A percentile compares a stretch with the other conserved stretches of the same genome.
These are phyloP conservation scores for Pangasianodon gigas DNA, from an alignment of 2,113 vertebrate genomes.

Conservation along the genomic window DNA sequence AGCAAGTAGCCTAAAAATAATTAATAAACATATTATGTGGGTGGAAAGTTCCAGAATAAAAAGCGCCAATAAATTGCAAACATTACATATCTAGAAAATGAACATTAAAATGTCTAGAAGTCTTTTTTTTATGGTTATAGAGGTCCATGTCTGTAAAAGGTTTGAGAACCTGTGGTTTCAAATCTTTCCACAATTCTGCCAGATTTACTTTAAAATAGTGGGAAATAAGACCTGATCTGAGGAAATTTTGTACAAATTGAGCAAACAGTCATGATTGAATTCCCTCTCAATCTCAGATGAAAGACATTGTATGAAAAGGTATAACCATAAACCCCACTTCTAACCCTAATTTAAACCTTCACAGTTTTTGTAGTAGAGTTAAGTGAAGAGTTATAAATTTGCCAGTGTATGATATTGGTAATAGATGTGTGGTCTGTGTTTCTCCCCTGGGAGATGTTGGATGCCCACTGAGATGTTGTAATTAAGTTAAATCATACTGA, in stretches of 20 bases:
- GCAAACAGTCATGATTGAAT: background rate
- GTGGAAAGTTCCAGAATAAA: background rate
- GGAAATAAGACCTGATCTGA: background rate
- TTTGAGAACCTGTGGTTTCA: background rate
- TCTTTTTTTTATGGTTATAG: background rate
- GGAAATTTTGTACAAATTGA: background rate
- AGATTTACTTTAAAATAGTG: background rate
- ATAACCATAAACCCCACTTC: background rate
- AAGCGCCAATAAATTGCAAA: background rate
- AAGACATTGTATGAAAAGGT: background rate
- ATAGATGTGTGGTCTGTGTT: background rate
- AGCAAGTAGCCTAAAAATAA: background rate
- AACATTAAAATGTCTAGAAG: background rate
- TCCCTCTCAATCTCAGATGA: background rate
- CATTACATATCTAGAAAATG: background rate
- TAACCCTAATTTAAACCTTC: background rate
- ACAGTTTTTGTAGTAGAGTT: background rate
- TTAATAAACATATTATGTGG: background rate
- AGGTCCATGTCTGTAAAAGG: background rate
- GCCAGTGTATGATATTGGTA: background rate
- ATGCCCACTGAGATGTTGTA: conserved; percentile 8
- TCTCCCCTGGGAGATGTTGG: background rate
- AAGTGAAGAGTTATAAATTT: background rate
- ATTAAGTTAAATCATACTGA: conserved; percentile 33
- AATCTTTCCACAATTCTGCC: background rate